phyloP scores from a whole-genome alignment of 1,140 invertebrate genomes.

The Euwallacea fornicatus region DNA sequence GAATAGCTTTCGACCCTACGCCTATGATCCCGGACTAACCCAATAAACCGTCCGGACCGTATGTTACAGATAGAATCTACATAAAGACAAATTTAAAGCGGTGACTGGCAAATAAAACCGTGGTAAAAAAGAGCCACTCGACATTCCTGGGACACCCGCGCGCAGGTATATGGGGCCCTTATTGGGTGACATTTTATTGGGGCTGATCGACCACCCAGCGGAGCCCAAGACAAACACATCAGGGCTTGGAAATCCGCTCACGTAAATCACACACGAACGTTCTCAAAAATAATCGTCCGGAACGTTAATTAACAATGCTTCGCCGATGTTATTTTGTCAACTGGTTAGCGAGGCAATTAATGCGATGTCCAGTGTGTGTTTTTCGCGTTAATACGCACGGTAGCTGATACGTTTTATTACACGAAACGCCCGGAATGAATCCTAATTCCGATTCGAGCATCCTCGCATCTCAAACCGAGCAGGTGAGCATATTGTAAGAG shows the following conservation, averaged over 20 bases:
- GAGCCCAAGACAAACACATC: too few relatives aligned
- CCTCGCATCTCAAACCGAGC: too few relatives aligned
- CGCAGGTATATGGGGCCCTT: slow-evolving; percentile 13
- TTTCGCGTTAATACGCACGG: slow-evolving; percentile 4
- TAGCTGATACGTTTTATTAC: slow-evolving; percentile 7
- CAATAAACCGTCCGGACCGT: not conserved
- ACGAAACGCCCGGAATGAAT: not conserved
- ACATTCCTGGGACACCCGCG: slow-evolving; percentile 20
- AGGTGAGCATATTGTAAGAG: too few relatives aligned
- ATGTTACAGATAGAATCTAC: slow-evolving; percentile 20
- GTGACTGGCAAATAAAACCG: slow-evolving; percentile 26
- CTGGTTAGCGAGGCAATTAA: slow-evolving; percentile 2
- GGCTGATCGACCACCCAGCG: slow-evolving; percentile 16
- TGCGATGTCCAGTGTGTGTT: not conserved
- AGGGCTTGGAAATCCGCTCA: not conserved
- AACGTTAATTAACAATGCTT: slow-evolving; percentile 2
- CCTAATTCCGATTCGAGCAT: too few relatives aligned
- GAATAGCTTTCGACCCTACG: slow-evolving; percentile 17
- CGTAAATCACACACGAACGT: slow-evolving; percentile 1
- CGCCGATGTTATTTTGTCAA: not conserved
- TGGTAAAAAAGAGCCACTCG: slow-evolving; percentile 24
- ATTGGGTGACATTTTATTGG: slow-evolving; percentile 24
- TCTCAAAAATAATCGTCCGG: slow-evolving; percentile 1
- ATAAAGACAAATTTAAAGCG: slow-evolving; percentile 26
- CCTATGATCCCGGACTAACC: not conserved